Evolutionary conservation across 2,888 invertebrate species (phyloP).

Genomic region (Elegia similella): DNA sequence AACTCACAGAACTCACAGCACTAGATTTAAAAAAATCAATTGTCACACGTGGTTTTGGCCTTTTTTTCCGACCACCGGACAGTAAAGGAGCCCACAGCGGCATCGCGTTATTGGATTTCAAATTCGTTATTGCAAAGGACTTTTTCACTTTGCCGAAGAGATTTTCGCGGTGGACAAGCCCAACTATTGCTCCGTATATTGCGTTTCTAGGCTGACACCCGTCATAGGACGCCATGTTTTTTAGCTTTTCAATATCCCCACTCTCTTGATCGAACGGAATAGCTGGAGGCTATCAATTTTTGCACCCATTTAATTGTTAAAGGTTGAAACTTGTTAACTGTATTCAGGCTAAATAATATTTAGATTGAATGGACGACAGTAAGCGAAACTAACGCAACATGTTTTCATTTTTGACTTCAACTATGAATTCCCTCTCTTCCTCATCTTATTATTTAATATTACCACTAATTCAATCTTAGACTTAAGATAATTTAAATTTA

Average conservation of each 20-base stretch:
- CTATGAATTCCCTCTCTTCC: too few species aligned
- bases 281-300: not conserved
- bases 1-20: too few species aligned
- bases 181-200: constrained; percentile 43
- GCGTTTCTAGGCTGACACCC: constrained; percentile 1
- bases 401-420: too few species aligned
- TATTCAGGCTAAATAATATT: too few species aligned
- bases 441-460: too few species aligned
- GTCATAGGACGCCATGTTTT: not conserved
- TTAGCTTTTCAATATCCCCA: constrained; percentile 11
- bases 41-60: constrained; percentile 7
- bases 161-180: constrained; percentile 51
- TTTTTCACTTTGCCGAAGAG: constrained; percentile 56
- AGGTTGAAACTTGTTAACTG: not conserved
- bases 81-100: constrained; percentile 36
- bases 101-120: constrained; percentile 62
- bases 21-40: constrained; percentile 2
- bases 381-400: too few species aligned
- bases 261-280: not conserved
- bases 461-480: too few species aligned
- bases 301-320: not conserved
- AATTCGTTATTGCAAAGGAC: constrained; percentile 70
- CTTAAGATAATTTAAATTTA: too few species aligned
- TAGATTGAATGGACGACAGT: too few species aligned
- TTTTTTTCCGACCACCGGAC: constrained; percentile 16